Percentiles rank a stretch among this genome's conserved stretches.
Conservation (phyloP, 2,797 vertebrate genomes). For the Rhabdophis nuchalis region DNA sequence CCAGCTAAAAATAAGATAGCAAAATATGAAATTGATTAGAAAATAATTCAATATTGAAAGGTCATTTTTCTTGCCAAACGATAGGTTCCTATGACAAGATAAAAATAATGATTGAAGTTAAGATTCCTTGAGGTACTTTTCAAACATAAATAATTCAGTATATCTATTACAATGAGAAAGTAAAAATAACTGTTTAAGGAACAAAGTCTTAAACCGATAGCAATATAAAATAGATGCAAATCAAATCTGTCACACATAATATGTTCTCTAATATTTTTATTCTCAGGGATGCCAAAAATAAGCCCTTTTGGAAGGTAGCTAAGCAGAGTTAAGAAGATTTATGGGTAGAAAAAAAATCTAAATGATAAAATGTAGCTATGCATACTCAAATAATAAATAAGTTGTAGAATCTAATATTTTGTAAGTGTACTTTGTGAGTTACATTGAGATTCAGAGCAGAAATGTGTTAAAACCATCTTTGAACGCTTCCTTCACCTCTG, state of each 20-base stretch:
- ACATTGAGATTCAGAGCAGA: constrained; percentile 25
- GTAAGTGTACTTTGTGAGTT: constrained; percentile 13
- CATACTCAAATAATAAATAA: constrained; percentile 32
- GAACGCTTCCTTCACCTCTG: constrained; percentile 6
- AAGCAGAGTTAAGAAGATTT: constrained; percentile 44
- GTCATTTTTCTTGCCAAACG: constrained; percentile 54
- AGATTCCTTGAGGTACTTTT: constrained; percentile 55
- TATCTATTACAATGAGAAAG: constrained; percentile 54
- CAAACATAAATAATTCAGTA: constrained; percentile 59
- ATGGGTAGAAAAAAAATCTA: constrained; percentile 39
- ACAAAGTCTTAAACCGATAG: constrained; percentile 63
- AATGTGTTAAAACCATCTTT: constrained; percentile 29
- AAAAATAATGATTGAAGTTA: constrained; percentile 62
- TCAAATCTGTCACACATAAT: constrained; percentile 62
- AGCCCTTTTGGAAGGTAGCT: constrained; percentile 39
- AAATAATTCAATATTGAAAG: constrained; percentile 67
- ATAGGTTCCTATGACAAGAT: constrained; percentile 49
- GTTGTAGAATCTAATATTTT: constrained; percentile 45
- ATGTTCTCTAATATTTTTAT: constrained; percentile 52
- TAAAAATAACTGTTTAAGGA: constrained; percentile 61
- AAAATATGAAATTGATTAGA: constrained; percentile 64
- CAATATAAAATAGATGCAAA: constrained; percentile 63
- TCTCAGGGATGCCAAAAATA: constrained; percentile 58
- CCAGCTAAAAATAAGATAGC: constrained; percentile 59
- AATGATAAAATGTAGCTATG: not conserved